Base-by-base conservation (phyloP, 2,113 vertebrate species). In the Polypterus senegalus region DNA sequence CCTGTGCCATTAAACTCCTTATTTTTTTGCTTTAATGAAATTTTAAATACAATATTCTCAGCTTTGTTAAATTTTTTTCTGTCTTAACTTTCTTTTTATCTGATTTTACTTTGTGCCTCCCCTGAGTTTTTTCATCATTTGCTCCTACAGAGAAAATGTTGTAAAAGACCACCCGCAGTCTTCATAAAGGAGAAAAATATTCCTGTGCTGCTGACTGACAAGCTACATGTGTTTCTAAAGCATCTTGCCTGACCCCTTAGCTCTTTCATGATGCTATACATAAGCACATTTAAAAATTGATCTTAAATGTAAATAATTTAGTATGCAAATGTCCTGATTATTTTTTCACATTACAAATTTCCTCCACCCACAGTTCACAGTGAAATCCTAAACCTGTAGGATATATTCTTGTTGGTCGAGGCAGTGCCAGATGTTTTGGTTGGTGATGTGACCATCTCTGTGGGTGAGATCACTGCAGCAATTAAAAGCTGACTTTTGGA, bases 1-100 rank as follows among this genome's bases (percentile, higher is more conserved):
- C 71, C 73, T 81, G 69, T 76, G 68, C 77, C 79, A 82, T 72
- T 66, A 9, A 78, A 77, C 60, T 71, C 27, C 11, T 70, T 54
- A 9, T 55, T 58, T 67, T 9, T 46, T 57, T 67, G 59, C 58
- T 45, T 49, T 27, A 60, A n/a, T 46, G 11, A 7, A n/a, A 27
- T 7, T 43, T 49, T 49, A 3, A n/a, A 8, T 51, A 11, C 4
- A 46, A 4, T 54, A 27, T 27, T 27, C 8, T 64, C 47, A 5
- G 27, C 49, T 60, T 65, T 63, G 58, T 58, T 58, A 49, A 58
- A 63, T 58, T 59, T 9, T 55, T 46, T 45, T 54, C 46, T 47
- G 49, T 57, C n/a, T 48, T 52, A 4, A 45, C 5, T 10, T 48
- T 7, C 55, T 45, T 57, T 57, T 11, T 27, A 44, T 57, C 56